Evolutionary conservation across 2,797 vertebrate genomes (phyloP), one percentile per base, ranked within the genome.

Genomic region (Dendrocincla fuliginosa): DNA sequence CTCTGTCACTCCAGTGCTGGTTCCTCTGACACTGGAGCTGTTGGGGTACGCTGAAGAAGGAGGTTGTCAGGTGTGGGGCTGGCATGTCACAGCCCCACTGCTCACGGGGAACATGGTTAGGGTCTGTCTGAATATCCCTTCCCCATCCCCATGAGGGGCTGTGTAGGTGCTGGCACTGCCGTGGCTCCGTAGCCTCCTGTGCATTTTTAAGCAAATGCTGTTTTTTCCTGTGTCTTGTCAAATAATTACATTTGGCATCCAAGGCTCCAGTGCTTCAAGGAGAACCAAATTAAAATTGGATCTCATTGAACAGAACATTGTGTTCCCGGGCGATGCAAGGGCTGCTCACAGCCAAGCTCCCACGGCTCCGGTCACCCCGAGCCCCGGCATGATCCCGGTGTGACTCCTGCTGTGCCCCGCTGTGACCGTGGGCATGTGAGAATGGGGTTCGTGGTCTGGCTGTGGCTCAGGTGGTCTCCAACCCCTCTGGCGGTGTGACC

Each of bases 171-270:
- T 86, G 73, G 57, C 18, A 4, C 75, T 91, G 70, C 55, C 0
- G 2, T 1, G 2, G 76, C 74, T 78, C 74, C 1, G 0, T 0
- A 4, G 61, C 76, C 27, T 71, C 15, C 2, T 65, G 55, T 18
- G 49, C 5, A 0, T 94, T 93, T 90, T 93, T 68, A 39, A 90
- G 95, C 88, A 35, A 94, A 85, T 11, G 61, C 67, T 65, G 90
- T 80, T 64, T 65, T 88, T 96, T 94, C 93, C 92, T 94, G 92
- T 88, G 80, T 95, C 93, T 93, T 96, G 96, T 96, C 96, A 93
- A 95, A 95, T 91, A 93, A 96, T 93, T 95, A 33, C 35, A 39
- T 93, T 86, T 92, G 94, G 95, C 90, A 68, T 92, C 90, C 28
- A 39, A 76, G 88, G 61, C 61, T 91, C 50, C 67, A 57, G 78